phyloP scores from a whole-genome alignment of 1,140 invertebrate species.

The Bombus superbus region DNA sequence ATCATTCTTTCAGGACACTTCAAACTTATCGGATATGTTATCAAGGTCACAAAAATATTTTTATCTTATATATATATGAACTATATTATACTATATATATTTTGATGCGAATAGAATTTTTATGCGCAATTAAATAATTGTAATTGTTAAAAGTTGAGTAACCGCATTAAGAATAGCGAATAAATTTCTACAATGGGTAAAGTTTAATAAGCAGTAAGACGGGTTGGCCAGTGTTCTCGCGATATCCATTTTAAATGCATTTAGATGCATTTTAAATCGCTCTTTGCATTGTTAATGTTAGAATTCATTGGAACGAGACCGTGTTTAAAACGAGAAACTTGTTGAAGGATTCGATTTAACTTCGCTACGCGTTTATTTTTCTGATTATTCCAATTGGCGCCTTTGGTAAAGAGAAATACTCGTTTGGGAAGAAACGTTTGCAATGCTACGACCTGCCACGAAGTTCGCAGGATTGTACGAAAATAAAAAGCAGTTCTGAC shows the following conservation, averaged over 20 bases:
- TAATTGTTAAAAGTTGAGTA: too few species aligned
- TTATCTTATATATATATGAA: too few species aligned
- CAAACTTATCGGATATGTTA: too few species aligned
- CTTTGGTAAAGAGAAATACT: not conserved
- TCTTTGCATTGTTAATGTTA: slow-evolving; percentile 20
- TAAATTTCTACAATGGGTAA: not conserved
- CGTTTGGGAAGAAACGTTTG: too few species aligned
- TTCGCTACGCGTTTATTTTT: not conserved
- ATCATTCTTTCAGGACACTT: too few species aligned
- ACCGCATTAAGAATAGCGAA: not conserved
- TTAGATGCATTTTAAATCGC: not conserved
- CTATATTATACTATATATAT: too few species aligned
- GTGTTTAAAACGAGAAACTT: not conserved
- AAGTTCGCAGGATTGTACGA: not conserved
- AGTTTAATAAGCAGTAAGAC: not conserved
- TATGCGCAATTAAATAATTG: too few species aligned
- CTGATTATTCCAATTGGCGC: slow-evolving; percentile 1
- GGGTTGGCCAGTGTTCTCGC: not conserved
- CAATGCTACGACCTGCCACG: too few species aligned
- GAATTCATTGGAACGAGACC: not conserved
- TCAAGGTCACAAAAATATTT: too few species aligned
- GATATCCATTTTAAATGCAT: too few species aligned
- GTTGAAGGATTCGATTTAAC: slow-evolving; percentile 12
- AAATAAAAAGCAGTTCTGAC: too few species aligned
- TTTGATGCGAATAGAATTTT: not conserved